Percentiles rank a stretch among this genome's conserved stretches.
These are phyloP conservation scores for Mixornis gularis DNA, from an alignment of 2,113 vertebrate genomes.

Conservation along the genomic window DNA sequence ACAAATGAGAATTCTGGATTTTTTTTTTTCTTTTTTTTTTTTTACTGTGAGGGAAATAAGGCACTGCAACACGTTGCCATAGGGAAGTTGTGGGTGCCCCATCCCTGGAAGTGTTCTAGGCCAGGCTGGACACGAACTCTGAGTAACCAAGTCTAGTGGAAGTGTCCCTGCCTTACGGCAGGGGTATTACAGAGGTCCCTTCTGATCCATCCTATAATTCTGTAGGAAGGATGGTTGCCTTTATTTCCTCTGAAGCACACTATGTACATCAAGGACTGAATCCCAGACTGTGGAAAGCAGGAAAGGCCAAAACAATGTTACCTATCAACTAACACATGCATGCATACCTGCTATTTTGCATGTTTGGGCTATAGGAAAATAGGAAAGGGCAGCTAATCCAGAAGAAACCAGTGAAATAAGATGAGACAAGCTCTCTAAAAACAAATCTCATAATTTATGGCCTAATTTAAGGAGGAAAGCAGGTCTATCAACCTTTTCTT, in stretches of 20 bases:
- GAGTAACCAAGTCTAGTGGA: not conserved
- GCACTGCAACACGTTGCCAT: not conserved
- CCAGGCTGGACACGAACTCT: not conserved
- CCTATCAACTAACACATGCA: not conserved
- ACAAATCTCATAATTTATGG: not conserved
- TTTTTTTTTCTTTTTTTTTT: not conserved
- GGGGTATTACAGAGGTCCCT: not conserved
- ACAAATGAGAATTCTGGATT: not conserved
- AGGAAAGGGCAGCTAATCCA: not conserved
- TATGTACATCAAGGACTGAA: accelerated
- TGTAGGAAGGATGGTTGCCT: not conserved
- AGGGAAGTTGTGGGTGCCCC: not conserved
- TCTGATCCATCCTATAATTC: not conserved
- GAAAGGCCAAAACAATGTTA: not conserved
- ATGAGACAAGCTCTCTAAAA: not conserved
- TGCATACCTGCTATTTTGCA: not conserved
- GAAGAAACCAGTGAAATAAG: not conserved
- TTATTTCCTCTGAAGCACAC: not conserved
- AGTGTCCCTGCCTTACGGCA: not conserved
- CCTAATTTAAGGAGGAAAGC: not conserved
- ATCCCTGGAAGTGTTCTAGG: not conserved
- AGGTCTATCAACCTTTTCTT: not conserved
- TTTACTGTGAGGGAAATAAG: not conserved
- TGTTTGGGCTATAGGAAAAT: not conserved
- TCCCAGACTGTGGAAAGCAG: not conserved